These are phyloP conservation scores for Verasper variegatus DNA, from an alignment of 2,113 vertebrate genomes.

Conservation along the genomic window DNA sequence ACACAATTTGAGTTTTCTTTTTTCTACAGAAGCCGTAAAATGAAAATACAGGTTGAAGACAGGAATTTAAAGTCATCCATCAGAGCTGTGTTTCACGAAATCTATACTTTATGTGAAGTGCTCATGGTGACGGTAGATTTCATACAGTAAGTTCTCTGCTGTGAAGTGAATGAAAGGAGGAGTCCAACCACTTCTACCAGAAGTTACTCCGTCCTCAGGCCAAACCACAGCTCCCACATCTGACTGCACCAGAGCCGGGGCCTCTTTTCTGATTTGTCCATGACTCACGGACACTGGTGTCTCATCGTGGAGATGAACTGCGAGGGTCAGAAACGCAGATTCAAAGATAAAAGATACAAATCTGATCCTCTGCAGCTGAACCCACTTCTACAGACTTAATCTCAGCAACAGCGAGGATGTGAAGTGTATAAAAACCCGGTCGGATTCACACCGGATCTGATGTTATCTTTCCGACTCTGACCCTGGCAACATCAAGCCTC, in stretches of 20 bases:
- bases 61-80: slow-evolving; percentile 43
- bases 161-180: neutral
- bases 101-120: neutral
- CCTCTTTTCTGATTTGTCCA: neutral
- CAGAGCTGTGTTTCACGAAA: slow-evolving; percentile 18
- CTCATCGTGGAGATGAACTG: slow-evolving; percentile 7
- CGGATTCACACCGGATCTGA: neutral
- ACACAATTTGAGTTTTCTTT: slow-evolving; percentile 30
- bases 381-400: neutral
- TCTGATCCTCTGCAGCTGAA: neutral
- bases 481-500: slow-evolving; percentile 3
- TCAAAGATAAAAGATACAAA: neutral
- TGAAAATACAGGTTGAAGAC: slow-evolving; percentile 38
- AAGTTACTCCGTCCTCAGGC: neutral
- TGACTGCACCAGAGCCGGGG: neutral
- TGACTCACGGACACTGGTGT: neutral
- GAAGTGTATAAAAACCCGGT: neutral
- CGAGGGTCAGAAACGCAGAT: neutral
- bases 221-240: neutral
- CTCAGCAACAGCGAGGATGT: neutral
- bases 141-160: neutral
- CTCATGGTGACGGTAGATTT: slow-evolving; percentile 1
- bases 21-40: slow-evolving; percentile 42
- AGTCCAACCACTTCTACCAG: neutral
- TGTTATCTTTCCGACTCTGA: slow-evolving; percentile 3